phyloP scores from a whole-genome alignment of 2,797 vertebrate species.

The Apogon hyalosoma region DNA sequence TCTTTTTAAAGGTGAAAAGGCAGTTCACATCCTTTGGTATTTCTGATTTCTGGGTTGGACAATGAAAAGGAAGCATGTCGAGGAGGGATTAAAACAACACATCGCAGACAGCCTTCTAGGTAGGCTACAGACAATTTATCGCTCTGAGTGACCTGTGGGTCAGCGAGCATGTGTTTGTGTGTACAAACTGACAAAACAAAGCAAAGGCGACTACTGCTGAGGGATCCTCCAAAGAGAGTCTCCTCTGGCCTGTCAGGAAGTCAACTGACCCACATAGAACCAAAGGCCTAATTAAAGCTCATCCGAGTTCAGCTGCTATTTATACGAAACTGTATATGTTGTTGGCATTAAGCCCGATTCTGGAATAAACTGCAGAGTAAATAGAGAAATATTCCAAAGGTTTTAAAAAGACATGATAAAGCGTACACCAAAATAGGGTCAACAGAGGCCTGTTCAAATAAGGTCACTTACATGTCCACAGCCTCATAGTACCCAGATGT shows the following conservation, averaged over 20 bases:
- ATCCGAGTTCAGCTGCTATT: conserved; percentile 33
- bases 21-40: conserved; percentile 41
- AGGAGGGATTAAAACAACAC: conserved; percentile 31
- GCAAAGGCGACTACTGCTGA: conserved; percentile 6
- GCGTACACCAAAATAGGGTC: background rate
- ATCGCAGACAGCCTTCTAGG: conserved; percentile 30
- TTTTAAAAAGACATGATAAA: background rate
- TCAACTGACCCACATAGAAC: conserved; percentile 53
- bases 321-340: conserved; percentile 25
- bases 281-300: conserved; percentile 22
- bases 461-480: no score
- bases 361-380: conserved; percentile 21
- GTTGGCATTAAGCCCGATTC: conserved; percentile 12
- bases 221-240: conserved; percentile 22
- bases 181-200: conserved; percentile 3
- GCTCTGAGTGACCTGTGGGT: background rate
- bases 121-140: conserved; percentile 26
- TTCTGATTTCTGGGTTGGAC: conserved; percentile 28
- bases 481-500: no score
- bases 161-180: conserved; percentile 9
- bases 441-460: background rate
- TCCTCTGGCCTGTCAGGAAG: conserved; percentile 30
- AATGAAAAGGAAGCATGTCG: conserved; percentile 35
- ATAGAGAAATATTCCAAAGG: conserved; percentile 1
- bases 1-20: conserved; percentile 51